Evolutionary conservation across 2,888 invertebrate genomes (phyloP).

Genomic region (Auanema sp.): DNA sequence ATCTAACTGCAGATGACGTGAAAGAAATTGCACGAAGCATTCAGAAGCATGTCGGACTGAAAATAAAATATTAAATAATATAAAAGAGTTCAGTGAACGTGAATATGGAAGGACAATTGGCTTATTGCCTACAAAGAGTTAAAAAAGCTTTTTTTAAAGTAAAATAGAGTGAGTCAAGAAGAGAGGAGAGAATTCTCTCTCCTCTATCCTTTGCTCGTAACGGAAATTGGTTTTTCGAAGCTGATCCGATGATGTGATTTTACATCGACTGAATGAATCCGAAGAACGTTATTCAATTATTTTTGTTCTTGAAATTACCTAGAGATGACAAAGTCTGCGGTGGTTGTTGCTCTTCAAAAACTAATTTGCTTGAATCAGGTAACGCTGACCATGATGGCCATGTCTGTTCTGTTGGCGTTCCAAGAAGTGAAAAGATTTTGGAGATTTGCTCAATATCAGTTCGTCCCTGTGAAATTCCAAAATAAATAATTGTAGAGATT

Average conservation of each 20-base stretch:
- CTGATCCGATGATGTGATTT: too few species aligned
- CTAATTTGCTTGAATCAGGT: constrained; percentile 42
- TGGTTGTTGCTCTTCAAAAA: constrained; percentile 33
- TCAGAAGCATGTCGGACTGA: constrained; percentile 13
- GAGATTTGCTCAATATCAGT: constrained; percentile 60
- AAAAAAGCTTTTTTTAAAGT: too few species aligned
- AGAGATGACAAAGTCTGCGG: constrained; percentile 26
- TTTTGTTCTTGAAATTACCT: constrained; percentile 4
- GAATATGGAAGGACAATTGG: too few species aligned
- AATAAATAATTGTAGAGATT: too few species aligned
- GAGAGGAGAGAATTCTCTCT: too few species aligned
- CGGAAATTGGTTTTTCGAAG: too few species aligned
- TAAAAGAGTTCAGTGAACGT: too few species aligned
- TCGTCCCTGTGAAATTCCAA: constrained; percentile 43
- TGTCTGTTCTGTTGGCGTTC: constrained; percentile 47
- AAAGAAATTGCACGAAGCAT: constrained; percentile 11
- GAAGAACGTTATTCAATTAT: too few species aligned
- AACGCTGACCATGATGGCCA: constrained; percentile 56
- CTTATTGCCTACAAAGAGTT: too few species aligned
- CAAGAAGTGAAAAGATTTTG: constrained; percentile 47
- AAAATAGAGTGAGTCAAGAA: too few species aligned
- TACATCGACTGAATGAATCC: too few species aligned
- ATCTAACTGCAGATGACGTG: constrained; percentile 14
- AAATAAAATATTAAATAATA: constrained; percentile 1
- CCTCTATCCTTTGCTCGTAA: too few species aligned